Evolutionary conservation across 2,113 vertebrate genomes (phyloP), one percentile per base, ranked within the genome.

Genomic region (Nibea albiflora): DNA sequence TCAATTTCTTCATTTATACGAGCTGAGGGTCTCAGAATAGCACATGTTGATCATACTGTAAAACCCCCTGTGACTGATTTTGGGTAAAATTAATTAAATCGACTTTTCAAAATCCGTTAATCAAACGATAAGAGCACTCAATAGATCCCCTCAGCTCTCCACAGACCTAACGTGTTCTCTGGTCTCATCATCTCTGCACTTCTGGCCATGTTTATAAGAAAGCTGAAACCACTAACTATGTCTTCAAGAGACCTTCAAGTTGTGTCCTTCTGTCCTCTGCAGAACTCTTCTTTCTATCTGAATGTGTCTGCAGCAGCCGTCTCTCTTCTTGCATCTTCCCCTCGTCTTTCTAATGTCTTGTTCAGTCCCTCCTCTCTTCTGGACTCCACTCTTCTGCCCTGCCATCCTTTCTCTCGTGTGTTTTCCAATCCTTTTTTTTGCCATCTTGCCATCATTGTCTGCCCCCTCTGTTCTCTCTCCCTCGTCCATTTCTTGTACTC

Each of bases 181-280:
- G 4, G 8, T 60, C 28, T 24, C 4, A 61, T 60, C 24, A 78
- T 62, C 64, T 35, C 35, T 50, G 26, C 46, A 1, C n/a, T n/a
- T n/a, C n/a, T n/a, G n/a, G n/a, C n/a, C n/a, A n/a, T n/a, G n/a
- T n/a, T 73, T 56, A 35, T 35, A 62, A 80, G 15, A 56, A n/a
- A 78, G 56, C 53, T 4, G 42, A 39, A 73, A 78, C 54, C 22
- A 46, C 57, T 8, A 53, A 76, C 28, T 50, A 39, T 75, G 65
- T 69, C 57, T 77, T 83, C 26, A 71, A 67, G 81, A 66, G 16
- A 64, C 49, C 67, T 70, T 53, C 31, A 26, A 66, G 71, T 76
- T 64, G 52, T 65, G 5, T 17, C 39, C 66, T 65, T 58, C 75
- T 60, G 31, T 53, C 24, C 50, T 76, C 58, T 39, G 17, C 54